phyloP scores from a whole-genome alignment of 2,888 invertebrate species.

The Acronicta leporina region DNA sequence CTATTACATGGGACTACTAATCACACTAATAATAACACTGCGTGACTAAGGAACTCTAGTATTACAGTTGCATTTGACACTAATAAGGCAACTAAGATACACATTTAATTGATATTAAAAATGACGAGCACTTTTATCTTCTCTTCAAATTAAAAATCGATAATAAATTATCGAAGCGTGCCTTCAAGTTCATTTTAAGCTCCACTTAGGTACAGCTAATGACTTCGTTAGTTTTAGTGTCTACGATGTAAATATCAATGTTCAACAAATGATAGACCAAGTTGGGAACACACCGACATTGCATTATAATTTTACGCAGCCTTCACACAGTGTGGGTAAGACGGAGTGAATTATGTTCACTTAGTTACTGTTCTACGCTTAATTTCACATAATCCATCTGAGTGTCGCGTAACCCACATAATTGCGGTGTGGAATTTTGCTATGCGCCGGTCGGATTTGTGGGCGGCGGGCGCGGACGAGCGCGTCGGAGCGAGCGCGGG shows the following conservation, averaged over 20 bases:
- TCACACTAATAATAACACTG: too few species aligned
- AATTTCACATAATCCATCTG: conserved; percentile 85
- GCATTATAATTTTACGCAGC: conserved; percentile 32
- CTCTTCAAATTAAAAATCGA: conserved; percentile 37
- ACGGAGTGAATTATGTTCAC: conserved; percentile 77
- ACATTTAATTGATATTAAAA: conserved; percentile 27
- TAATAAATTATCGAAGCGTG: conserved; percentile 19
- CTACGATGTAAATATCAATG: conserved; percentile 25
- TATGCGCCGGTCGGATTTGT: conserved; percentile 75
- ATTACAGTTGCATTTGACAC: too few species aligned
- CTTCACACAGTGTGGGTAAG: conserved; percentile 58
- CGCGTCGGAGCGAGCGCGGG: conserved; percentile 16
- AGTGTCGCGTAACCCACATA: conserved; percentile 81
- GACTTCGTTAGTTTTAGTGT: conserved; percentile 13
- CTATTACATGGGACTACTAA: too few species aligned
- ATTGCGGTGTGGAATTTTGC: conserved; percentile 81
- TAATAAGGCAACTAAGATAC: conserved; percentile 24
- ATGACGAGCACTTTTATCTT: conserved; percentile 17
- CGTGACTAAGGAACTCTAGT: too few species aligned
- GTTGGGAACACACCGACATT: conserved; percentile 19
- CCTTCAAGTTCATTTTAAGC: conserved; percentile 23
- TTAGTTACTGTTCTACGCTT: conserved; percentile 78
- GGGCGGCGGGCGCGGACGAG: conserved; percentile 45
- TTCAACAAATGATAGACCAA: conserved; percentile 24
- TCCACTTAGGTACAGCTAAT: conserved; percentile 17